These are phyloP conservation scores for Hyperoodon ampullatus DNA, from an alignment of 2,113 vertebrate genomes.

Conservation along the genomic window DNA sequence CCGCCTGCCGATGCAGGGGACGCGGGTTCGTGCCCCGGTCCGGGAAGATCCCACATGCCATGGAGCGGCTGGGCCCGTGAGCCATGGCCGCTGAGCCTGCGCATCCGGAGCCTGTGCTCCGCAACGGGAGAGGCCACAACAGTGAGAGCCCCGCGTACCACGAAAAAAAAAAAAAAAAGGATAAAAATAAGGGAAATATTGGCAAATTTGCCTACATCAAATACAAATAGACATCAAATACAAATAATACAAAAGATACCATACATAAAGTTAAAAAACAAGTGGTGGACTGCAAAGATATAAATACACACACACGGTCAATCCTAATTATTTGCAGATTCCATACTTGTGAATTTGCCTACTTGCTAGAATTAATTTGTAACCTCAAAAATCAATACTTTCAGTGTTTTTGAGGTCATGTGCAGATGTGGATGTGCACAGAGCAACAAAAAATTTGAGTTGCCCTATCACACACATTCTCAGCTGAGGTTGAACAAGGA, in stretches of 20 bases:
- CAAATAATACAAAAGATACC: neutral
- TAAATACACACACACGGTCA: neutral
- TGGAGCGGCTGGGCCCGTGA: too few relatives aligned
- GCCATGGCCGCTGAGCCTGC: too few relatives aligned
- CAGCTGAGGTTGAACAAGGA: neutral
- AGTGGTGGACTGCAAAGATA: neutral
- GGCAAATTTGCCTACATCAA: neutral
- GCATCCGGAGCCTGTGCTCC: too few relatives aligned
- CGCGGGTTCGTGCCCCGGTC: too few relatives aligned
- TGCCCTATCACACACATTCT: neutral
- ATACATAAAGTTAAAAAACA: constrained; percentile 30
- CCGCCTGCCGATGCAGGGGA: too few relatives aligned
- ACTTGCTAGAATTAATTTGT: constrained; percentile 21
- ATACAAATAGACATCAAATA: neutral
- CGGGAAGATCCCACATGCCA: too few relatives aligned
- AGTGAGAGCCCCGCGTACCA: too few relatives aligned
- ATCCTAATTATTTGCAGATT: neutral
- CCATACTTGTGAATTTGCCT: neutral
- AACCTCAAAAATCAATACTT: constrained; percentile 31
- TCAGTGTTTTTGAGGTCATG: neutral
- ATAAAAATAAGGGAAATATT: neutral
- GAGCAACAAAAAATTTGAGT: neutral
- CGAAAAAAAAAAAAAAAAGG: too few relatives aligned
- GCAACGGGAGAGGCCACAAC: too few relatives aligned
- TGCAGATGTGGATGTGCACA: neutral